Evolutionary conservation across 2,113 vertebrate species (phyloP), one percentile per base, ranked within the genome.

Genomic region (Pangasianodon hypophthalmus): DNA sequence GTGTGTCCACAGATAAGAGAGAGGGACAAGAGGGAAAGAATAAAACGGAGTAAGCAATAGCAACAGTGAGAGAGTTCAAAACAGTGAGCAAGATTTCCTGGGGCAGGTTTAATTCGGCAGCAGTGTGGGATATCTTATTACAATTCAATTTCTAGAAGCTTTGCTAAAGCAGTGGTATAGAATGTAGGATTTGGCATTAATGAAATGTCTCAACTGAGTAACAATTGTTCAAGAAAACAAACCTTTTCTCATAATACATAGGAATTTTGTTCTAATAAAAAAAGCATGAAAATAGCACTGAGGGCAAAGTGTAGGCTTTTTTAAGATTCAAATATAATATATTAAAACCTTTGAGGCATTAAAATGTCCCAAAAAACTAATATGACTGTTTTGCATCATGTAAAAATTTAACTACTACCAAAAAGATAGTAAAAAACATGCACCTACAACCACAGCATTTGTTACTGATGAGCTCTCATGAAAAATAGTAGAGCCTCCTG

Each of bases 121-220:
- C 83, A 91, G 90, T 64, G 60, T 29, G 44, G 46, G 69, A 87
- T 89, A 84, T 93, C 91, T 92, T 92, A 92, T 92, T 93, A 91
- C 92, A 91, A 89, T 86, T 91, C 89, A 90, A 89, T 92, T 92
- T 92, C 90, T 88, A 91, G 89, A 91, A 92, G 91, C 89, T 91
- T 92, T 91, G 87, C 89, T 89, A 93, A 92, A 86, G 91, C 89
- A 85, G 85, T 90, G 73, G 91, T 88, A 91, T 90, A 93, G 86
- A 88, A 92, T 91, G 87, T 88, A 85, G 91, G 91, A 93, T 93
- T 93, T 92, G 85, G 44, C 82, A 85, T 92, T 94, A 93, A 92
- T 93, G 90, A 94, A 92, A 92, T 88, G 88, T 90, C 85, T 90
- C 46, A 85, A 73, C 44, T 62, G 86, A 90, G 91, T 67, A 91